Evolutionary conservation across 1,140 invertebrate species (phyloP).

Genomic region (Rhysida immarginata): DNA sequence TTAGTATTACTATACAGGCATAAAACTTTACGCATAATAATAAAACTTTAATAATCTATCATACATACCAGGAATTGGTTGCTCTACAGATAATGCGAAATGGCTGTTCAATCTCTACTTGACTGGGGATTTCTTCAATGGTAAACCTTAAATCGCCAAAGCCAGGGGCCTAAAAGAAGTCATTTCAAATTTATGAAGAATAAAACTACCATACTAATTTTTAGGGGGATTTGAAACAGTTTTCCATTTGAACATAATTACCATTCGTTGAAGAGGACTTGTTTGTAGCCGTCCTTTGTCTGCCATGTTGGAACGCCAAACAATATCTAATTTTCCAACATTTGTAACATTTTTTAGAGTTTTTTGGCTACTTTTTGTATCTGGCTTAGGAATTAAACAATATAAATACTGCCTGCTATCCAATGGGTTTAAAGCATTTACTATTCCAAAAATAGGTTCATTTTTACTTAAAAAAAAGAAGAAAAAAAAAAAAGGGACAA

Average conservation of each 20-base stretch:
- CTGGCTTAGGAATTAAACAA: slow-evolving; percentile 62
- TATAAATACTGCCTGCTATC: slow-evolving; percentile 80
- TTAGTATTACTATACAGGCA: no score
- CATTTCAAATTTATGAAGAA: slow-evolving; percentile 16
- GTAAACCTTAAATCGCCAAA: slow-evolving; percentile 73
- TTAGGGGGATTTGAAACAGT: slow-evolving; percentile 4
- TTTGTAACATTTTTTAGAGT: slow-evolving; percentile 64
- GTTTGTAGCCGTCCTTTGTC: slow-evolving; percentile 90
- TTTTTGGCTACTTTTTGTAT: slow-evolving; percentile 50
- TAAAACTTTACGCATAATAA: no score
- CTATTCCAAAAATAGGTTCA: slow-evolving; percentile 74
- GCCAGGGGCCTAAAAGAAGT: slow-evolving; percentile 50
- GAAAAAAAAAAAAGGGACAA: no score
- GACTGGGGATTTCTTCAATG: slow-evolving; percentile 63
- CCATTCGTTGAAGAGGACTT: slow-evolving; percentile 79
- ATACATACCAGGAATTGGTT: slow-evolving; percentile 74
- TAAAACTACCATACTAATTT: no score
- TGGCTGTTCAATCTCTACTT: slow-evolving; percentile 59
- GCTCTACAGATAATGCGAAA: slow-evolving; percentile 69
- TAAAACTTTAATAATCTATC: no score
- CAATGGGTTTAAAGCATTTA: slow-evolving; percentile 52
- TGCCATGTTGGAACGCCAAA: slow-evolving; percentile 90
- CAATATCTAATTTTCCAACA: slow-evolving; percentile 93
- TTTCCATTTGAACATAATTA: no score
- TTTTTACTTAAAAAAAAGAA: no score